Percentiles rank a stretch among this genome's conserved stretches.
phyloP scores from a whole-genome alignment of 2,113 vertebrate genomes.

The Megaceryle torquata region DNA sequence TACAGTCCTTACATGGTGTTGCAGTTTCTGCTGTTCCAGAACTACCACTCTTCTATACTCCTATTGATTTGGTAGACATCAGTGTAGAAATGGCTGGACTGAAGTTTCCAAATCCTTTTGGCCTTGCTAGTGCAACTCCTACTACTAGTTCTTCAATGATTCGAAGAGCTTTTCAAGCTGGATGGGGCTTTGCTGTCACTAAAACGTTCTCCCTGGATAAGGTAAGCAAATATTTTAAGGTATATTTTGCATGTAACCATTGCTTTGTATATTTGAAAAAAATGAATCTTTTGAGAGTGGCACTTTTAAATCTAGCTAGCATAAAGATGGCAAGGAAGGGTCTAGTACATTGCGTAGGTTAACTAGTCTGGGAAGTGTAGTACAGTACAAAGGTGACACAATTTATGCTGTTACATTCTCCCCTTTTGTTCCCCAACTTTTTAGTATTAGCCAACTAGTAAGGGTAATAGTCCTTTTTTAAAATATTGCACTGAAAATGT shows the following conservation, averaged over 20 bases:
- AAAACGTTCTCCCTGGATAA: conserved; percentile 94
- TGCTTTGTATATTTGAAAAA: neutral
- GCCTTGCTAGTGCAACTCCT: conserved; percentile 90
- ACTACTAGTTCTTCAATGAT: conserved; percentile 91
- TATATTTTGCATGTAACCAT: neutral
- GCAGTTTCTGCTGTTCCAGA: conserved; percentile 72
- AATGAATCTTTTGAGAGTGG: neutral
- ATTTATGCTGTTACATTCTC: neutral
- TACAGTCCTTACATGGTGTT: conserved; percentile 78
- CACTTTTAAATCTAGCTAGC: neutral
- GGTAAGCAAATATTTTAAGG: conserved; percentile 51
- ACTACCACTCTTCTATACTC: conserved; percentile 86
- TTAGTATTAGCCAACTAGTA: neutral
- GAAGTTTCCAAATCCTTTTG: conserved; percentile 89
- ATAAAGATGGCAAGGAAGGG: neutral
- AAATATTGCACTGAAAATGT: neutral
- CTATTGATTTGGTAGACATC: conserved; percentile 88
- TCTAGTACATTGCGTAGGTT: neutral
- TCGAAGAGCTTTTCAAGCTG: conserved; percentile 89
- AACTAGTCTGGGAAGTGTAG: neutral
- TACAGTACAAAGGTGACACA: neutral
- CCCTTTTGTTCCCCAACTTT: neutral
- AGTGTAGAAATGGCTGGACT: conserved; percentile 86
- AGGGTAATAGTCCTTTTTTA: neutral
- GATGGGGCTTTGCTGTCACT: conserved; percentile 92